Evolutionary conservation across 2,888 invertebrate species (phyloP).

Genomic region (Pristionchus japonicus): DNA sequence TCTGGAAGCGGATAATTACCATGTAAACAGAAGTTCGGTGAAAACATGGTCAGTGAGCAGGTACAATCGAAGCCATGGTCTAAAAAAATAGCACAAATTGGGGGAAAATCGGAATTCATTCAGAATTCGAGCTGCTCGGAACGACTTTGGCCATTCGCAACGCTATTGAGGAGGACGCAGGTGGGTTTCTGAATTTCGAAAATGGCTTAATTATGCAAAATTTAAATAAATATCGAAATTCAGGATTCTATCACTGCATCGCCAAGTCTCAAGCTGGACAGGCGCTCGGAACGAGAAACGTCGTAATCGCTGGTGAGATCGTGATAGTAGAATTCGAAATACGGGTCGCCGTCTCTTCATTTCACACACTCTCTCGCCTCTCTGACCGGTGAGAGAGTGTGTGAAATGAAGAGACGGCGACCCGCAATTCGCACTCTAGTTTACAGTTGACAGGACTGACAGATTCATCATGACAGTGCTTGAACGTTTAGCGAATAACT

Average conservation of each 20-base stretch:
- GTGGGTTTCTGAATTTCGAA: not conserved
- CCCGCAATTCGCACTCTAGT: no score
- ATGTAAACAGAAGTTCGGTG: not conserved
- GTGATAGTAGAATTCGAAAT: no score
- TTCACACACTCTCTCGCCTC: no score
- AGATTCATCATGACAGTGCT: not conserved
- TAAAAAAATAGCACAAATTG: no score
- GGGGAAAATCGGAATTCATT: not conserved
- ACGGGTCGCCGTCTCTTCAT: no score
- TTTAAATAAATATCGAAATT: not conserved
- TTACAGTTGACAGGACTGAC: no score
- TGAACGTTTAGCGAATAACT: no score
- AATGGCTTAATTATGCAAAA: not conserved
- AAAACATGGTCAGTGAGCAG: not conserved
- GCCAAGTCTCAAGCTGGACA: conserved; percentile 76
- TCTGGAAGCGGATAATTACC: not conserved
- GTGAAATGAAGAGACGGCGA: no score
- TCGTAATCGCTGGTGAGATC: conserved; percentile 67
- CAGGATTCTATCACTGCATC: conserved; percentile 75
- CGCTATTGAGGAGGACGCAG: conserved; percentile 46
- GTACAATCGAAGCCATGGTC: no score
- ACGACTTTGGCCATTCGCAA: conserved; percentile 70
- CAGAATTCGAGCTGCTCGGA: conserved; percentile 73
- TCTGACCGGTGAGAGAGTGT: no score
- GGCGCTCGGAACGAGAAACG: conserved; percentile 66